Conservation (phyloP, 2,113 vertebrate genomes). For the Lophochroa leadbeateri region DNA sequence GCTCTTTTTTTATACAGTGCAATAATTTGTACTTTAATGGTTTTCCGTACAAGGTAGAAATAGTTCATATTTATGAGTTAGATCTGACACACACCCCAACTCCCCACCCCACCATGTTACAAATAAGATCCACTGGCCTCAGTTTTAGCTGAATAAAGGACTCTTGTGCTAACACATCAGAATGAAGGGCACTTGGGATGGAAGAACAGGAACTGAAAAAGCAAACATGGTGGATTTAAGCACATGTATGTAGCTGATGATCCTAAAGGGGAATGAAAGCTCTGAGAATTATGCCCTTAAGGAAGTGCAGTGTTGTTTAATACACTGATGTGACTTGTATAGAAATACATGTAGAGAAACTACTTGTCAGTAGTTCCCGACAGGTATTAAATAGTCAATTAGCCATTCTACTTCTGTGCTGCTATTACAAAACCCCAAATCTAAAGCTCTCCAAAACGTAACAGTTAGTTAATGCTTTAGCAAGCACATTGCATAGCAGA, state of each 20-base stretch:
- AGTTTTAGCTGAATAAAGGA: not conserved
- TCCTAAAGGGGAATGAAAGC: not conserved
- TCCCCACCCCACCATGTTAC: accelerated
- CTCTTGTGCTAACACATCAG: not conserved
- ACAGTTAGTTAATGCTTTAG: not conserved
- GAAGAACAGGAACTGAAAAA: not conserved
- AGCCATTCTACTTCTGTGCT: not conserved
- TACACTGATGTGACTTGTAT: not conserved
- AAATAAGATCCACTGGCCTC: not conserved
- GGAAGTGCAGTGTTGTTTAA: not conserved
- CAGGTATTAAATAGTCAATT: not conserved
- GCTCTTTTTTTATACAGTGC: not conserved
- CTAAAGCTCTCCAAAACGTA: not conserved
- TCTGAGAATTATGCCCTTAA: not conserved
- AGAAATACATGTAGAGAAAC: not conserved
- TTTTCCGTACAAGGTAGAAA: not conserved
- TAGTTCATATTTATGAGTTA: not conserved
- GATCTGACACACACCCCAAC: not conserved
- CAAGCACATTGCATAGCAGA: not conserved
- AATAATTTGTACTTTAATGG: accelerated
- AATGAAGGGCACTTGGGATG: not conserved
- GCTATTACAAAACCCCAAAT: not conserved
- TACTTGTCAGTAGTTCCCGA: not conserved
- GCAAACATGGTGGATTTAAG: not conserved
- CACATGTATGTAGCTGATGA: not conserved